A percentile compares a stretch with the other conserved stretches of the same genome.
Conservation (phyloP, 2,113 vertebrate species). For the Labrus mixtus region DNA sequence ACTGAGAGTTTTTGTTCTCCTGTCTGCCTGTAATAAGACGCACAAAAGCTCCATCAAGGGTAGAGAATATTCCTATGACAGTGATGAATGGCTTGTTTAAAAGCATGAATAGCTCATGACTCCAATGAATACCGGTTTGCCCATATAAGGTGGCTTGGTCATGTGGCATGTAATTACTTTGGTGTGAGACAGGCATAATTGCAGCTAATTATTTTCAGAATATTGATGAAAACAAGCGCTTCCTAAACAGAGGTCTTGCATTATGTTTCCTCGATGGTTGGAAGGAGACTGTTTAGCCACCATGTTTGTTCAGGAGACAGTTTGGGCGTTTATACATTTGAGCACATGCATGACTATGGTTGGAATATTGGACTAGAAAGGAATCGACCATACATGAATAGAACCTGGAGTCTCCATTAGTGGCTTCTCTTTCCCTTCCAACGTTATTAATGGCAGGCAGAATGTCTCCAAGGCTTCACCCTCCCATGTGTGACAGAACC, state of each 20-base stretch:
- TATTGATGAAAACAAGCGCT: slow-evolving; percentile 51
- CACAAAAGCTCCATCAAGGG: slow-evolving; percentile 63
- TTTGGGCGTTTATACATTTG: slow-evolving; percentile 9
- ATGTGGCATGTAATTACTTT: slow-evolving; percentile 66
- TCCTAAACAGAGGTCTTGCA: slow-evolving; percentile 32
- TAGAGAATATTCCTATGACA: slow-evolving; percentile 71
- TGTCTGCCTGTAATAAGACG: slow-evolving; percentile 64
- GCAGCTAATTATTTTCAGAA: slow-evolving; percentile 62
- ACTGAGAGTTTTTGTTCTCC: slow-evolving; percentile 61
- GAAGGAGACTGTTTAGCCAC: not conserved
- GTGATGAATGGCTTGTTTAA: slow-evolving; percentile 79
- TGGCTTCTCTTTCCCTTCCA: slow-evolving; percentile 61
- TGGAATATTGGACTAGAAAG: slow-evolving; percentile 27
- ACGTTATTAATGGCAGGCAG: slow-evolving; percentile 69
- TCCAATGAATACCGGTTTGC: slow-evolving; percentile 48
- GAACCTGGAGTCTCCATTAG: slow-evolving; percentile 62
- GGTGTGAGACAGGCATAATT: slow-evolving; percentile 66
- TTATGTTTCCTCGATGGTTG: not conserved
- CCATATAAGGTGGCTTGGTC: slow-evolving; percentile 45
- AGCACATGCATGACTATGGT: slow-evolving; percentile 34
- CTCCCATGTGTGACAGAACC: slow-evolving; percentile 62
- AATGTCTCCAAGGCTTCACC: slow-evolving; percentile 70
- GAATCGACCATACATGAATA: slow-evolving; percentile 27
- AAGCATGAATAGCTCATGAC: slow-evolving; percentile 67
- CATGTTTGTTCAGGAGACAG: not conserved